Conservation (phyloP, 2,113 vertebrate species). For the Cottus gobio region DNA sequence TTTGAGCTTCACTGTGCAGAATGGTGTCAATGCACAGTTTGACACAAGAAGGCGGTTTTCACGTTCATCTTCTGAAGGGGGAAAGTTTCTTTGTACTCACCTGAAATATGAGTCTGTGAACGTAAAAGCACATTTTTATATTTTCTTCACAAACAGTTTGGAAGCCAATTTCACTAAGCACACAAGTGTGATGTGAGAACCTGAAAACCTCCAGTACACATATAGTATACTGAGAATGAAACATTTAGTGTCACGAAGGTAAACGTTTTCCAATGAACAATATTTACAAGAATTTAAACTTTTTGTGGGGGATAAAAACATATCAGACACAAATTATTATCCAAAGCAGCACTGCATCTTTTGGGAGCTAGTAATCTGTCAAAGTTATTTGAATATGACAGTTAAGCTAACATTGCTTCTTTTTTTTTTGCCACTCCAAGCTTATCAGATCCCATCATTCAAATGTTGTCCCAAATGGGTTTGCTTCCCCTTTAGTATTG, state of each 20-base stretch:
- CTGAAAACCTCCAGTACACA: not conserved
- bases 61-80: not conserved
- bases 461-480: conserved; percentile 7
- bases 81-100: not conserved
- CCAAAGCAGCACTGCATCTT: not conserved
- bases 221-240: not conserved
- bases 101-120: not conserved
- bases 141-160: not conserved
- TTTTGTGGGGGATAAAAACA: not conserved
- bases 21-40: not conserved
- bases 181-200: not conserved
- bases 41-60: not conserved
- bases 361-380: not conserved
- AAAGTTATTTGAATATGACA: conserved; percentile 15
- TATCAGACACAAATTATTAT: not conserved
- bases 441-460: conserved; percentile 8
- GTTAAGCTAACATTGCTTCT: not conserved
- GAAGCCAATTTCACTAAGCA: not conserved
- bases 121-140: not conserved
- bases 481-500: not conserved
- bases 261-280: not conserved
- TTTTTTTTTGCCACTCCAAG: conserved; percentile 1
- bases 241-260: not conserved
- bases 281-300: not conserved
- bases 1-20: not conserved